These are phyloP conservation scores for Furcula furcula DNA, from an alignment of 2,888 invertebrate species.

Conservation along the genomic window DNA sequence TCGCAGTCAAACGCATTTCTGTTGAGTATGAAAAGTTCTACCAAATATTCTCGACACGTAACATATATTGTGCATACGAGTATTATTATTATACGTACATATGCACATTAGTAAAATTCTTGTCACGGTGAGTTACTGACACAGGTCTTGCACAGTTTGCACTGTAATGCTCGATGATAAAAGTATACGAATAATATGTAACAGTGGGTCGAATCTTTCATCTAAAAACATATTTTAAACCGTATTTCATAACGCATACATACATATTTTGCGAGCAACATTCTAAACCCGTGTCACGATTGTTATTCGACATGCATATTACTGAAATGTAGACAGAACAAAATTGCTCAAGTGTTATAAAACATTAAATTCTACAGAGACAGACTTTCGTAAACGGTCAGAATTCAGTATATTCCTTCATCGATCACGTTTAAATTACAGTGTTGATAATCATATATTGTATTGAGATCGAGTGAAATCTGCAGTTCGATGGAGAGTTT, in stretches of 20 bases:
- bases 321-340: slow-evolving; percentile 24
- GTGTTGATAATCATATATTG: slow-evolving; percentile 27
- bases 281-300: slow-evolving; percentile 20
- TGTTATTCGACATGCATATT: slow-evolving; percentile 27
- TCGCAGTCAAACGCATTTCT: too few species aligned
- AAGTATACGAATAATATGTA: slow-evolving; percentile 20
- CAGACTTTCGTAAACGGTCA: slow-evolving; percentile 13
- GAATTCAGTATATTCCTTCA: slow-evolving; percentile 11
- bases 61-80: too few species aligned
- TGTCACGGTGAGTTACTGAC: slow-evolving; percentile 9
- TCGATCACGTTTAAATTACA: slow-evolving; percentile 24
- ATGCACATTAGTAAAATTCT: slow-evolving; percentile 17
- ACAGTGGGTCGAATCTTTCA: slow-evolving; percentile 18
- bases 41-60: too few species aligned
- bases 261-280: slow-evolving; percentile 18
- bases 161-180: slow-evolving; percentile 11
- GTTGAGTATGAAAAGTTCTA: too few species aligned
- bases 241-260: slow-evolving; percentile 21
- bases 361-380: slow-evolving; percentile 14
- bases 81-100: too few species aligned
- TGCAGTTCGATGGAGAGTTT: slow-evolving; percentile 29
- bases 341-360: slow-evolving; percentile 23
- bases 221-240: slow-evolving; percentile 14
- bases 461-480: slow-evolving; percentile 40
- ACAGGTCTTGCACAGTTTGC: slow-evolving; percentile 20